Conservation (phyloP, 2,888 invertebrate species). For the Agrochola lota region DNA sequence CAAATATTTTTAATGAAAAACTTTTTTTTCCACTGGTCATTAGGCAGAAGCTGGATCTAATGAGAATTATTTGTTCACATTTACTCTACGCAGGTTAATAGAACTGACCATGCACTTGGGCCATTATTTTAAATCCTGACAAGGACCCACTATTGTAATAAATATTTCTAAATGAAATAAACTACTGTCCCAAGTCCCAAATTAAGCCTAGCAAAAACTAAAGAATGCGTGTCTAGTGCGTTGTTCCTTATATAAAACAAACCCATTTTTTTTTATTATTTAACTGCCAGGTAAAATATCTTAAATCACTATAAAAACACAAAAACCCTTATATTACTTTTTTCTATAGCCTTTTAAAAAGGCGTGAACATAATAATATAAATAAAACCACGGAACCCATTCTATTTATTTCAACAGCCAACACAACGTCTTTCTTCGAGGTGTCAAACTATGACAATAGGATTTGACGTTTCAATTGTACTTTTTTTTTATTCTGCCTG, state of each 20-base stretch:
- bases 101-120: neutral
- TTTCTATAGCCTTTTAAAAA: neutral
- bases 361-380: constrained; percentile 36
- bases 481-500: constrained; percentile 71
- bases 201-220: neutral
- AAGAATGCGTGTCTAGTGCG: neutral
- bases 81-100: neutral
- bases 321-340: neutral
- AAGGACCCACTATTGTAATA: too few relatives aligned
- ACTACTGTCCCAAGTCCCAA: neutral
- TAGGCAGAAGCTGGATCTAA: too few relatives aligned
- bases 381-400: constrained; percentile 42
- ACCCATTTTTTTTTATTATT: neutral
- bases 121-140: too few relatives aligned
- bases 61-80: too few relatives aligned
- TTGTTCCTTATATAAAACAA: neutral
- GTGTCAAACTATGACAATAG: constrained; percentile 74
- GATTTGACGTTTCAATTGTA: constrained; percentile 80
- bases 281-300: neutral
- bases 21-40: too few relatives aligned
- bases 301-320: neutral
- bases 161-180: too few relatives aligned
- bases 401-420: constrained; percentile 21
- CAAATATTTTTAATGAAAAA: too few relatives aligned
- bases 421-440: constrained; percentile 26